Evolutionary conservation across 1,140 invertebrate genomes (phyloP).

Genomic region (Watersipora subatra): DNA sequence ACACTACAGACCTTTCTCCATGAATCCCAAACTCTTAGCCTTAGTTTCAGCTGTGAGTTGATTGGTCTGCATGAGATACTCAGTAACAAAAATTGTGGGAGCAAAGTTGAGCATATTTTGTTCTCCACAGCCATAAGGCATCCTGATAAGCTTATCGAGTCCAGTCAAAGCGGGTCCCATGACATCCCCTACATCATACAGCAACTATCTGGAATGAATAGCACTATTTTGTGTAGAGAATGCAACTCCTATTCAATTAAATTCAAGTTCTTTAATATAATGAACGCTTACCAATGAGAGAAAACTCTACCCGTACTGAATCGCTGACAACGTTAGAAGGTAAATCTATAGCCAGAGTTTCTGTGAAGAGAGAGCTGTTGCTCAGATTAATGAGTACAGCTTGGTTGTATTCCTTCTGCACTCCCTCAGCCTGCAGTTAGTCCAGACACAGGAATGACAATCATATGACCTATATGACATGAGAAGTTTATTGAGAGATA

Average conservation of each 20-base stretch:
- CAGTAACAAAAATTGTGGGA: slow-evolving; percentile 69
- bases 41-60: slow-evolving; percentile 53
- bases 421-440: slow-evolving; percentile 55
- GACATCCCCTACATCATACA: slow-evolving; percentile 23
- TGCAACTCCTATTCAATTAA: no score
- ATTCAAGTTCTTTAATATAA: no score
- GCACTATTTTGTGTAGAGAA: no score
- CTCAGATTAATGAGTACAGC: slow-evolving; percentile 62
- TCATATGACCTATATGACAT: neutral
- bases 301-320: neutral
- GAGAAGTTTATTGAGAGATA: neutral
- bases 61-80: slow-evolving; percentile 61
- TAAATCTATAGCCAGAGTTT: neutral
- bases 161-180: slow-evolving; percentile 27
- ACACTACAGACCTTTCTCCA: slow-evolving; percentile 70
- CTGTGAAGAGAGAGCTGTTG: slow-evolving; percentile 25
- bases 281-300: neutral
- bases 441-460: no score
- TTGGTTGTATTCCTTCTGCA: slow-evolving; percentile 59
- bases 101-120: slow-evolving; percentile 88
- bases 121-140: slow-evolving; percentile 83
- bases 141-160: slow-evolving; percentile 50
- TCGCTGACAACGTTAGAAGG: neutral
- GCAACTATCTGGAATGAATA: neutral
- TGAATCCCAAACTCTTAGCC: slow-evolving; percentile 55